These are phyloP conservation scores for Acanthiza pusilla DNA, from an alignment of 2,797 vertebrate species.

Conservation along the genomic window DNA sequence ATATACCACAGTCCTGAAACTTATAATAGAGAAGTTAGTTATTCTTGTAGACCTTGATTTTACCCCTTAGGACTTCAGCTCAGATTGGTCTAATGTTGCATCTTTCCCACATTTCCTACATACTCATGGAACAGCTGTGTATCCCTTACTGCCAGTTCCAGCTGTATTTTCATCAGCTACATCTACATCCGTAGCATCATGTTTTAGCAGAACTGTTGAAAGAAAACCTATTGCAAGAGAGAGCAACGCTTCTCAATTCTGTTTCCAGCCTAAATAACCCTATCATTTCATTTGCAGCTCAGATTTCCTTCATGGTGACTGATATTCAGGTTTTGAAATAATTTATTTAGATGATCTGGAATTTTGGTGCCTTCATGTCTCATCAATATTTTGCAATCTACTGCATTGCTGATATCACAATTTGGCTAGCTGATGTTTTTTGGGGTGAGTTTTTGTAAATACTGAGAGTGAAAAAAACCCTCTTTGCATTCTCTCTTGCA, in stretches of 20 bases:
- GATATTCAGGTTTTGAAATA: neutral
- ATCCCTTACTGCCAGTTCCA: neutral
- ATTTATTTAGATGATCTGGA: neutral
- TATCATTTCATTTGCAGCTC: neutral
- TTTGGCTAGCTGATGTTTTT: neutral
- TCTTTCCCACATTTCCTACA: neutral
- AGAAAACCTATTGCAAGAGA: conserved; percentile 6
- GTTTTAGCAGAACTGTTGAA: neutral
- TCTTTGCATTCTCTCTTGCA: conserved; percentile 45
- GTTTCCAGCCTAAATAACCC: neutral
- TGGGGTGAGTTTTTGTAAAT: neutral
- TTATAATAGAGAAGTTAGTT: neutral
- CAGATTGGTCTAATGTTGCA: neutral
- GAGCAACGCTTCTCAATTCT: neutral
- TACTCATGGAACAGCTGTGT: neutral
- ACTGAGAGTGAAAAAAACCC: neutral
- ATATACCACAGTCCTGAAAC: neutral
- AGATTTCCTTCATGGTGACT: neutral
- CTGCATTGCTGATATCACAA: neutral
- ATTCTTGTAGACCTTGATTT: neutral
- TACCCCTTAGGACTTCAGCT: neutral
- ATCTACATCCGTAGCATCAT: neutral
- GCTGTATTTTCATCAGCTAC: neutral
- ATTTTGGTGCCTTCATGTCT: neutral
- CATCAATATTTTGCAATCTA: neutral